A percentile compares a stretch with the other conserved stretches of the same genome.
phyloP scores from a whole-genome alignment of 2,113 vertebrate species.

The Stegastes partitus region DNA sequence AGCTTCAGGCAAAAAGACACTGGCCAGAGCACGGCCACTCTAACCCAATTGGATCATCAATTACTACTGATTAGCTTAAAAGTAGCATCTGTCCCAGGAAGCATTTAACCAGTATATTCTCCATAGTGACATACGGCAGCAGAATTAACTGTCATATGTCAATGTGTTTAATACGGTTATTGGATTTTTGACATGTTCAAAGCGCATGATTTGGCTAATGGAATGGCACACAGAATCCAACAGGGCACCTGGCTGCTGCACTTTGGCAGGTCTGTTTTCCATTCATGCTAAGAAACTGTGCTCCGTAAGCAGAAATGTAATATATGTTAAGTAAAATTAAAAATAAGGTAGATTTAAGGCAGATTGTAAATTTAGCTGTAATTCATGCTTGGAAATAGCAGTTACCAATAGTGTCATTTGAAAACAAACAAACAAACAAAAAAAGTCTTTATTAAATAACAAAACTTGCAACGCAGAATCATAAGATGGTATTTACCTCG shows the following conservation, averaged over 20 bases:
- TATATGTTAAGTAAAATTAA: background rate
- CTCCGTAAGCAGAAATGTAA: background rate
- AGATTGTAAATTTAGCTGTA: background rate
- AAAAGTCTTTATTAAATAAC: conserved; percentile 52
- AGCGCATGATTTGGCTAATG: conserved; percentile 72
- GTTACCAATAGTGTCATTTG: conserved; percentile 20
- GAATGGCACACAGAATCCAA: conserved; percentile 66
- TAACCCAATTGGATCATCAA: conserved; percentile 85
- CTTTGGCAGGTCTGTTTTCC: conserved; percentile 19
- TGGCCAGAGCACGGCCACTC: conserved; percentile 77
- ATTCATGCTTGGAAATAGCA: conserved; percentile 15
- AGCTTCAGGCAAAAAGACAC: conserved; percentile 71
- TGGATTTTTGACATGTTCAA: conserved; percentile 83
- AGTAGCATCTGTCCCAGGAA: conserved; percentile 86
- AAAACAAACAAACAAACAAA: too few species aligned
- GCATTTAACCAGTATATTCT: conserved; percentile 84
- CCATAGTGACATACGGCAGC: conserved; percentile 77
- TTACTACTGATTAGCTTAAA: conserved; percentile 85
- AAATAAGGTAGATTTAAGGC: background rate
- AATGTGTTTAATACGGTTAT: conserved; percentile 80
- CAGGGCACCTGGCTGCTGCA: conserved; percentile 61
- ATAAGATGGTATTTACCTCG: conserved; percentile 64
- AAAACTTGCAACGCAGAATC: conserved; percentile 44
- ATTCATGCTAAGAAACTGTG: conserved; percentile 6
- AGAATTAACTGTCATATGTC: conserved; percentile 83